These are phyloP conservation scores for Diceros bicornis DNA, from an alignment of 2,797 vertebrate species.

Conservation along the genomic window DNA sequence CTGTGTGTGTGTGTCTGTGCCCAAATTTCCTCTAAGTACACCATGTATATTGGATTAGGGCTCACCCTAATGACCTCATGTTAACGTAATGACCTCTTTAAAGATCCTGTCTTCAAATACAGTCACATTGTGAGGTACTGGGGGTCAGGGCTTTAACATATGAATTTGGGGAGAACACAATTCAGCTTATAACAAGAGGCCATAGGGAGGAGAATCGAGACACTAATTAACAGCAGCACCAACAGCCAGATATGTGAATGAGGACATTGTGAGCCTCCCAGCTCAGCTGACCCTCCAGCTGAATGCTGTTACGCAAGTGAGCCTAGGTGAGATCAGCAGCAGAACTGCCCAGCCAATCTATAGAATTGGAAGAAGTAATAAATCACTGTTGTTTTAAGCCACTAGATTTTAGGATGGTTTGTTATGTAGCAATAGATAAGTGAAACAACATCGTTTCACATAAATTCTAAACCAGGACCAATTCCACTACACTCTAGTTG, in stretches of 20 bases:
- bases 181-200: background rate
- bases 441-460: background rate
- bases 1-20: background rate
- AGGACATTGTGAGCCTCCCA: background rate
- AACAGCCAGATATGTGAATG: background rate
- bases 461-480: slow-evolving; percentile 45
- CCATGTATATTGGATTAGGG: background rate
- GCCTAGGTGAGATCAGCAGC: background rate
- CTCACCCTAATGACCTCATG: background rate
- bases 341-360: background rate
- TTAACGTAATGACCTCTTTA: background rate
- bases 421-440: slow-evolving; percentile 36
- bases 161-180: background rate
- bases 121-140: background rate
- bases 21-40: background rate
- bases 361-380: background rate
- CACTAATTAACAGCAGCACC: background rate
- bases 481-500: background rate
- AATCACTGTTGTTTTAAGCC: slow-evolving; percentile 37
- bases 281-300: background rate
- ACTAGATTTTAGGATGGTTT: background rate
- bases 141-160: background rate
- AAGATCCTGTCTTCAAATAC: background rate
- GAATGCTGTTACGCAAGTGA: background rate
- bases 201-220: background rate